These are phyloP conservation scores for Cataglyphis altisquamis DNA, from an alignment of 2,888 invertebrate genomes.

Conservation along the genomic window DNA sequence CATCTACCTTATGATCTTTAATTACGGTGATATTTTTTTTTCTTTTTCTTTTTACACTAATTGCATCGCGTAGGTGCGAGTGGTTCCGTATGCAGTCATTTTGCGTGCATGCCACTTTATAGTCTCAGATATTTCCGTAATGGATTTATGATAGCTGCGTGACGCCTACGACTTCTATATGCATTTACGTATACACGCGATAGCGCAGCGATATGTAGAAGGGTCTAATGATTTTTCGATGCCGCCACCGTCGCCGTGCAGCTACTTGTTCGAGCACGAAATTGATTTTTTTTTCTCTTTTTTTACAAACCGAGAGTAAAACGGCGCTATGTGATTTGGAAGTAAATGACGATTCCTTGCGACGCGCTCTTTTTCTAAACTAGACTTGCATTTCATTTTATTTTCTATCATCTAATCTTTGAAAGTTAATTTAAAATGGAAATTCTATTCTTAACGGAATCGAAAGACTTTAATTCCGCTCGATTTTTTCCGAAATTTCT, in stretches of 20 bases:
- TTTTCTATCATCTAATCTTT: too few species aligned
- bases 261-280: slow-evolving; percentile 64
- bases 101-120: slow-evolving; percentile 60
- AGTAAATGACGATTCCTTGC: slow-evolving; percentile 20
- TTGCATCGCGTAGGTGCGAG: slow-evolving; percentile 27
- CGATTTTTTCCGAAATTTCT: background rate
- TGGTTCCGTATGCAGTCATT: slow-evolving; percentile 22
- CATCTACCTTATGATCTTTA: slow-evolving; percentile 27
- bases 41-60: slow-evolving; percentile 32
- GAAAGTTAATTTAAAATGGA: background rate
- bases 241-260: slow-evolving; percentile 40
- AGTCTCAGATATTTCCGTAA: slow-evolving; percentile 69
- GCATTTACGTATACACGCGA: slow-evolving; percentile 52
- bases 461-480: background rate
- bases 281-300: slow-evolving; percentile 55
- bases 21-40: slow-evolving; percentile 32
- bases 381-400: background rate
- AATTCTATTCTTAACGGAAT: background rate
- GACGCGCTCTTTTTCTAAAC: background rate
- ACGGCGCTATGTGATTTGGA: slow-evolving; percentile 11
- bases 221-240: slow-evolving; percentile 67
- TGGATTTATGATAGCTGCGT: slow-evolving; percentile 71
- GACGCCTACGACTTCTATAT: slow-evolving; percentile 41
- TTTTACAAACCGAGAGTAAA: slow-evolving; percentile 33
- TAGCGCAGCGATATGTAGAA: slow-evolving; percentile 57